Evolutionary conservation across 1,140 invertebrate species (phyloP), one percentile per base, ranked within the genome.

Genomic region (Branchinecta lindahli): DNA sequence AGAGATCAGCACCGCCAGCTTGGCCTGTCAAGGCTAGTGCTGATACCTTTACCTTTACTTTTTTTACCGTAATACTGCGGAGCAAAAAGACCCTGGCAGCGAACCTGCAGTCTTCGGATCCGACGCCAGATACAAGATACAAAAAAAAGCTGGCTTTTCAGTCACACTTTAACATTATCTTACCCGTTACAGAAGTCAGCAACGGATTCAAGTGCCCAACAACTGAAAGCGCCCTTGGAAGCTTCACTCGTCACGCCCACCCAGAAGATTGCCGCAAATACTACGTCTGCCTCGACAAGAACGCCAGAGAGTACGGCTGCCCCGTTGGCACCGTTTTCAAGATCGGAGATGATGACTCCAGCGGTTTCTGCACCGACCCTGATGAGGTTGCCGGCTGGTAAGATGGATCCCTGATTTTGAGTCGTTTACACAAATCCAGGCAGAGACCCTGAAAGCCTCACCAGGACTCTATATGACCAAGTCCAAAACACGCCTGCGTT

Each of bases 261-360:
- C 92, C 92, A 67, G 91, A 94, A 71, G 92, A 95, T 79, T 95
- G 92, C 84, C 86, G 92, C 75, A 94, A 94, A 78, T 96, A 94
- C 81, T 96, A 92, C 84, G 79, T 82, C 12, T 95, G 92, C 78
- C 79, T 94, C 66, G 91, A 94, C 78, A 89, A 89, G 72, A 87
- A 86, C 68, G 88, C 92, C 71, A 84, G 93, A 74, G 92, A 95
- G 79, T 96, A 96, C 79, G 92, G 93, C 70, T 96, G 93, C 81
- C 91, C 91, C 74, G 91, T 96, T 76, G 93, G 92, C 71, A 94
- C 92, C 21, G 93, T 95, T 12, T 96, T 94, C 88, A 94, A 94
- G 80, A 94, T 95, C 77, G 91, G 91, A 67, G 88, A 90, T 75
- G 78, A 86, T 74, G 90, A 93, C 71, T 91, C 90, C 74, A 88